Evolutionary conservation across 37 sponge, comb jelly and placozoan genomes (phyloP).

Genomic region (Tethya wilhelma): DNA sequence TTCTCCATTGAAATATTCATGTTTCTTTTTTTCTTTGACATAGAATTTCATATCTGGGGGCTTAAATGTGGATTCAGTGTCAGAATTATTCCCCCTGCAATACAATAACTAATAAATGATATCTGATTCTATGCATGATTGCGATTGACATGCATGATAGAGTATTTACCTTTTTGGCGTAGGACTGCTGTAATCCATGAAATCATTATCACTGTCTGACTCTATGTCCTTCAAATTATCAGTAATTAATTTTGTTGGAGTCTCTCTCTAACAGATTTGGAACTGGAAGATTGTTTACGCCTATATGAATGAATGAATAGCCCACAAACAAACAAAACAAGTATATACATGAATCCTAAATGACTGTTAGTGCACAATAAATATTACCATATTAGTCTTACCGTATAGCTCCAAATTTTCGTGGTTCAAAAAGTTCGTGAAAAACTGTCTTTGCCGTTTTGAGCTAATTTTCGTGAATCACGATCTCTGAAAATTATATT

Average conservation of each 20-base stretch:
- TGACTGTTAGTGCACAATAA: background rate
- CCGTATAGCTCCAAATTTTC: no score
- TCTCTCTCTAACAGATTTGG: background rate
- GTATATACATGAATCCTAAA: no score
- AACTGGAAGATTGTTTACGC: background rate
- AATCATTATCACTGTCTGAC: background rate
- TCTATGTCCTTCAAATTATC: background rate
- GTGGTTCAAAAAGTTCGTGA: no score
- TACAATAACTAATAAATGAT: no score
- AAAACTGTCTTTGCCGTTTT: no score
- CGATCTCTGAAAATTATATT: no score
- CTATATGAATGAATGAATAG: no score
- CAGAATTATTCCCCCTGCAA: slow-evolving; percentile 6
- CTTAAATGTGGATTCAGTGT: background rate
- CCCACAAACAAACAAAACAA: no score
- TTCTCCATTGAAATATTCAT: slow-evolving; percentile 1
- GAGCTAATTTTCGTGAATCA: no score
- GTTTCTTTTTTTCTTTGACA: background rate
- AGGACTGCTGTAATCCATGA: background rate
- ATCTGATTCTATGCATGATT: background rate
- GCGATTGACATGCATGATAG: background rate
- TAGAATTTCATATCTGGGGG: slow-evolving; percentile 14
- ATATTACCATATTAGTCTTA: background rate
- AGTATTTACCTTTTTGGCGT: background rate
- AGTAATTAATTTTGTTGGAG: background rate